These are phyloP conservation scores for Cheilosia variabilis DNA, from an alignment of 2,888 invertebrate genomes.

Conservation along the genomic window DNA sequence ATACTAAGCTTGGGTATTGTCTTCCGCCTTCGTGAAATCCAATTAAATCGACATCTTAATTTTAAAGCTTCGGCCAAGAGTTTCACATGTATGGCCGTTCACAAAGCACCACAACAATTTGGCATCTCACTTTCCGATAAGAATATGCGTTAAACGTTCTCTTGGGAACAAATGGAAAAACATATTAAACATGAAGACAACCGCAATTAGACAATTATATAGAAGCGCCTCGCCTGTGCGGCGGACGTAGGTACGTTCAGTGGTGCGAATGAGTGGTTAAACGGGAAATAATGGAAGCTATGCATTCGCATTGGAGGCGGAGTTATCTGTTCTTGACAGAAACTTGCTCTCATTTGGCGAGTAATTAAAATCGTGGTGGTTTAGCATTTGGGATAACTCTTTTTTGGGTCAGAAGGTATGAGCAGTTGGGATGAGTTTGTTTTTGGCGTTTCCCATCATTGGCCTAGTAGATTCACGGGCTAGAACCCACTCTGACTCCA, in stretches of 20 bases:
- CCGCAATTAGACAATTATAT: slow-evolving; percentile 54
- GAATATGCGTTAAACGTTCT: slow-evolving; percentile 10
- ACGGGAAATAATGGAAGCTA: slow-evolving; percentile 16
- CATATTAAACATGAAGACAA: slow-evolving; percentile 48
- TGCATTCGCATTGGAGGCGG: slow-evolving; percentile 3
- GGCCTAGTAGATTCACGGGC: too few relatives aligned
- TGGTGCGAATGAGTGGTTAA: slow-evolving; percentile 51
- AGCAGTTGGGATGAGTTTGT: too few relatives aligned
- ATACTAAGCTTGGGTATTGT: slow-evolving; percentile 33
- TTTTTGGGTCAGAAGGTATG: slow-evolving; percentile 14
- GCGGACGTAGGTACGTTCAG: slow-evolving; percentile 12
- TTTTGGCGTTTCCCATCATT: too few relatives aligned
- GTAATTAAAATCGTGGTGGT: slow-evolving; percentile 14
- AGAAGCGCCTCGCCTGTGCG: slow-evolving; percentile 25
- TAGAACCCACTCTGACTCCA: too few relatives aligned
- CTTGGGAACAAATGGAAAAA: slow-evolving; percentile 52
- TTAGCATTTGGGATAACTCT: background rate
- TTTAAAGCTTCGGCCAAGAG: slow-evolving; percentile 2
- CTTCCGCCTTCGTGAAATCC: slow-evolving; percentile 56
- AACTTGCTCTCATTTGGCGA: background rate
- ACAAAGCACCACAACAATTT: slow-evolving; percentile 13
- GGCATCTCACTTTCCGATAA: slow-evolving; percentile 66
- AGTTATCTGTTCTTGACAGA: background rate
- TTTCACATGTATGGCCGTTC: slow-evolving; percentile 30
- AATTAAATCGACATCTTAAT: slow-evolving; percentile 55